A percentile compares a stretch with the other conserved stretches of the same genome.
Conservation (phyloP, 2,113 vertebrate species). For the Amphilophus citrinellus region DNA sequence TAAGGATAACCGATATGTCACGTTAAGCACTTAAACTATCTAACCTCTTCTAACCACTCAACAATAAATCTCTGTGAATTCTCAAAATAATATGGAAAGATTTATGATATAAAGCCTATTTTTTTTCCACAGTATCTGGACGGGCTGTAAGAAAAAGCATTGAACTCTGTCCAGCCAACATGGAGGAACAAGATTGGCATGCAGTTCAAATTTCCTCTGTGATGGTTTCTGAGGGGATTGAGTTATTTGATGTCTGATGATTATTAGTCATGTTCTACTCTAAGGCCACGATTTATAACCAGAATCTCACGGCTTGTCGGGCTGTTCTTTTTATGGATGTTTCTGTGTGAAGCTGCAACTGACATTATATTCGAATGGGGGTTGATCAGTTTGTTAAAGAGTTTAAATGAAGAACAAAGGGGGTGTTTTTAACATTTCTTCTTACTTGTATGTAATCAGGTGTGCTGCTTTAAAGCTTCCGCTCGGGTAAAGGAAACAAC, state of each 20-base stretch:
- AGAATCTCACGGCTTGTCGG: slow-evolving; percentile 62
- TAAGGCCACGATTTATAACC: slow-evolving; percentile 47
- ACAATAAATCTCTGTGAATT: slow-evolving; percentile 14
- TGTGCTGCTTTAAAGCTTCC: slow-evolving; percentile 14
- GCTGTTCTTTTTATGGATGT: slow-evolving; percentile 8
- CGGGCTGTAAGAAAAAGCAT: slow-evolving; percentile 39
- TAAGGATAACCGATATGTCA: slow-evolving; percentile 2
- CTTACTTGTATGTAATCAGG: not conserved
- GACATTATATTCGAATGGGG: not conserved
- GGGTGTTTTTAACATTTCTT: not conserved
- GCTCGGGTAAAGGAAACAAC: slow-evolving; percentile 23
- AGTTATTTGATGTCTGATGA: slow-evolving; percentile 70
- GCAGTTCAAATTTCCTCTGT: slow-evolving; percentile 55
- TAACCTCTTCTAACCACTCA: not conserved
- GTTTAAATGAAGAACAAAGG: not conserved
- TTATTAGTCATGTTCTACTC: slow-evolving; percentile 59
- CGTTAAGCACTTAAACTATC: not conserved
- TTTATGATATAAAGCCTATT: slow-evolving; percentile 33
- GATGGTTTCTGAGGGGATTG: slow-evolving; percentile 72
- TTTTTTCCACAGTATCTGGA: slow-evolving; percentile 30
- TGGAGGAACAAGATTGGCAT: slow-evolving; percentile 60
- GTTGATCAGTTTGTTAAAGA: not conserved
- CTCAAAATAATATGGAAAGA: slow-evolving; percentile 59
- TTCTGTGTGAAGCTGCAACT: slow-evolving; percentile 14
- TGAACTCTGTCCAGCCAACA: slow-evolving; percentile 65